Conservation (phyloP, 2,113 vertebrate species). For the Trogon surrucura region DNA sequence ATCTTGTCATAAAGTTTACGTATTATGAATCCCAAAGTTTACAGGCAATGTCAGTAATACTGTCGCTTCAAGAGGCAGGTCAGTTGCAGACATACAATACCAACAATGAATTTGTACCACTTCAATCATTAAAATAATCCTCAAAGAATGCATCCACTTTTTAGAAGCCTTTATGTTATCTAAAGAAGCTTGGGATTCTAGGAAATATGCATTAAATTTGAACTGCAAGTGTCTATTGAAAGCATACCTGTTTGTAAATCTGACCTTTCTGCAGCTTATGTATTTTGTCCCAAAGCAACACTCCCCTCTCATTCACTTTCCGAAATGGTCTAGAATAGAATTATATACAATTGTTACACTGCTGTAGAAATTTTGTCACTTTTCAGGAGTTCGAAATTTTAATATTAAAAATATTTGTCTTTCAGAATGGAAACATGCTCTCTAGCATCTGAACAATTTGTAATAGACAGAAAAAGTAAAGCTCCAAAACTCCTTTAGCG, state of each 20-base stretch:
- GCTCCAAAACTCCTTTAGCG: not conserved
- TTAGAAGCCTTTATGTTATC: not conserved
- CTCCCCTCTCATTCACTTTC: conserved; percentile 91
- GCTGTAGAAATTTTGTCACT: not conserved
- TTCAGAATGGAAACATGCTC: not conserved
- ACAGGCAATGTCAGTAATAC: not conserved
- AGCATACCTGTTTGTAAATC: conserved; percentile 95
- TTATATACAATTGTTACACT: not conserved
- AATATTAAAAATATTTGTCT: not conserved
- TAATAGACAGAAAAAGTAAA: not conserved
- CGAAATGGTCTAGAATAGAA: conserved; percentile 87
- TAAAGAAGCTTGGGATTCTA: not conserved
- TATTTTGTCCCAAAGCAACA: conserved; percentile 96
- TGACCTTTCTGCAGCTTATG: conserved; percentile 93
- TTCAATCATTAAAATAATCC: not conserved
- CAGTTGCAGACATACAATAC: not conserved
- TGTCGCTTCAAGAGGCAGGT: not conserved
- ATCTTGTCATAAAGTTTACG: not conserved
- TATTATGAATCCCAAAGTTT: not conserved
- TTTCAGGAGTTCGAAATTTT: not conserved
- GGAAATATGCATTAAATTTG: not conserved
- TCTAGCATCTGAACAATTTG: not conserved
- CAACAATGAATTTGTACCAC: not conserved
- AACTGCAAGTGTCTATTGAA: not conserved
- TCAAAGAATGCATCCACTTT: not conserved